Conservation (phyloP, 2,113 vertebrate genomes). For the Brachirus orientalis region DNA sequence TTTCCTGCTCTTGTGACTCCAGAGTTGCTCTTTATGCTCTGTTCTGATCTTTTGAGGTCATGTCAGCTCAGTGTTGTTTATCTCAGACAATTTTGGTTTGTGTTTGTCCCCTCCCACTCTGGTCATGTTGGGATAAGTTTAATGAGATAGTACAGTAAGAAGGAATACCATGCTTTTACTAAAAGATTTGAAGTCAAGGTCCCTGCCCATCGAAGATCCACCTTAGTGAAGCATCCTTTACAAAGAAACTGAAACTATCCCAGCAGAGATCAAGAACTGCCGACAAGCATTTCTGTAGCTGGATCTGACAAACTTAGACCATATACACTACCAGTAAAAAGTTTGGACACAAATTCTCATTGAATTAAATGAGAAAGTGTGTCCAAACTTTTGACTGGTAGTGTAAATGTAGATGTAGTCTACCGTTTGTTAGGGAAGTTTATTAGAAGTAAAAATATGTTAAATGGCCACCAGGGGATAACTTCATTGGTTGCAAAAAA, state of each 20-base stretch:
- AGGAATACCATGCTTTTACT: slow-evolving; percentile 19
- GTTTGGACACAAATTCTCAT: too few relatives aligned
- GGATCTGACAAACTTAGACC: slow-evolving; percentile 34
- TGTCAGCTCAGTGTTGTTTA: slow-evolving; percentile 26
- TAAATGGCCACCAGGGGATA: too few relatives aligned
- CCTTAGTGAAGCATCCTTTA: slow-evolving; percentile 45
- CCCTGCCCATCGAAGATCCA: slow-evolving; percentile 4
- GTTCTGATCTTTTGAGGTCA: slow-evolving; percentile 56
- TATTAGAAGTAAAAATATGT: too few relatives aligned
- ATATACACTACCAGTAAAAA: too few relatives aligned
- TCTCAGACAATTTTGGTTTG: slow-evolving; percentile 27
- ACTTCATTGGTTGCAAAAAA: too few relatives aligned
- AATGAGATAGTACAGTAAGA: slow-evolving; percentile 17
- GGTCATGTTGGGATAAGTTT: not conserved
- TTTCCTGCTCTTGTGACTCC: slow-evolving; percentile 38
- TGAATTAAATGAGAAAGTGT: too few relatives aligned
- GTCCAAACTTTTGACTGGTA: too few relatives aligned
- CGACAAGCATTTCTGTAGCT: slow-evolving; percentile 12
- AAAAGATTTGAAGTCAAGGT: slow-evolving; percentile 41
- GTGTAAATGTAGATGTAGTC: too few relatives aligned
- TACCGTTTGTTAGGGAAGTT: too few relatives aligned
- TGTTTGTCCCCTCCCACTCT: slow-evolving; percentile 18
- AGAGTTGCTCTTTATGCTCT: slow-evolving; percentile 27
- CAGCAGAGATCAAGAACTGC: too few relatives aligned
- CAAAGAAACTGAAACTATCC: slow-evolving; percentile 23